These are phyloP conservation scores for Bergia sp. DNA, from an alignment of 92 coral and sea anemone genomes.

Conservation along the genomic window DNA sequence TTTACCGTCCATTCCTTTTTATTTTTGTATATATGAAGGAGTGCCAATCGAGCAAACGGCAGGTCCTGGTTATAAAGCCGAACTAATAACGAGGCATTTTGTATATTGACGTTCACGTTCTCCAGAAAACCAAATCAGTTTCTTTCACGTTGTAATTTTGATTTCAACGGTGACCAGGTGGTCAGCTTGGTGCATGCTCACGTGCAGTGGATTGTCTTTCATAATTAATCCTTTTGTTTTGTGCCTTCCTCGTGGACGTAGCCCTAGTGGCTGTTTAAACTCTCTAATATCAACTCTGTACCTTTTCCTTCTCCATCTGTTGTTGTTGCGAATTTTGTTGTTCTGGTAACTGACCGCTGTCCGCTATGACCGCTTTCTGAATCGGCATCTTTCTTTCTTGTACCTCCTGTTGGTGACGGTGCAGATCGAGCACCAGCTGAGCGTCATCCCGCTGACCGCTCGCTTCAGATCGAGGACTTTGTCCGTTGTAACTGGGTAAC, in stretches of 20 bases:
- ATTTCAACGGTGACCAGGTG: no score
- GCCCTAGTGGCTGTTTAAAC: not conserved
- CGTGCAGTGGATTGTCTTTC: no score
- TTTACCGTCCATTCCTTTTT: no score
- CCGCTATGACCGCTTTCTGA: slow-evolving; percentile 6
- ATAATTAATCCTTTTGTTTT: no score
- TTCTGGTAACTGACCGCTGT: slow-evolving; percentile 7
- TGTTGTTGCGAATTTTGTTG: not conserved
- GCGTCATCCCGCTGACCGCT: slow-evolving; percentile 22
- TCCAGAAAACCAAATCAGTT: no score
- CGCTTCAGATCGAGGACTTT: slow-evolving; percentile 26
- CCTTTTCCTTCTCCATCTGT: slow-evolving; percentile 19
- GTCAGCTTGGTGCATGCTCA: no score
- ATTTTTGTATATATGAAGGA: no score
- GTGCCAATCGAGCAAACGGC: not conserved
- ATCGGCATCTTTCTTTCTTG: slow-evolving; percentile 25
- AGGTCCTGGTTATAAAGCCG: no score
- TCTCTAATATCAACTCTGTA: not conserved
- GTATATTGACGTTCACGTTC: no score
- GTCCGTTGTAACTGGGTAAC: slow-evolving; percentile 1
- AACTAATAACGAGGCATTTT: no score
- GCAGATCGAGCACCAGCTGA: not conserved
- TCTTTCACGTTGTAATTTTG: no score
- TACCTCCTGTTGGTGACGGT: slow-evolving; percentile 22
- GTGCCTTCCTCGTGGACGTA: no score